phyloP scores from a whole-genome alignment of 1,140 invertebrate species.

The Neuroterus valhalla region DNA sequence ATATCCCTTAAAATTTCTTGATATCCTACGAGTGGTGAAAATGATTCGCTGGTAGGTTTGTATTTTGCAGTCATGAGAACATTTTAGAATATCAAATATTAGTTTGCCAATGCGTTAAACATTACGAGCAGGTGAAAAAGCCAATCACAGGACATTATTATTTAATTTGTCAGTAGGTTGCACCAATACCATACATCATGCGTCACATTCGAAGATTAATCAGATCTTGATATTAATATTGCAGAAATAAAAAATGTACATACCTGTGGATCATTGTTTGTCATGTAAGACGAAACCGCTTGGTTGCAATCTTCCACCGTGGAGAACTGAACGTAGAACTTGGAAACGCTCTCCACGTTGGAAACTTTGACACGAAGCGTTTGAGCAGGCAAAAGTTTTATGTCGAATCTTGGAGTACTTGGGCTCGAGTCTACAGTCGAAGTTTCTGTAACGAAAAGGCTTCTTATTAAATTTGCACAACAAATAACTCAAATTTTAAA shows the following conservation, averaged over 20 bases:
- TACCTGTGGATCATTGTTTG: conserved; percentile 61
- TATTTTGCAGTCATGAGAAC: background rate
- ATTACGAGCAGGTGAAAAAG: conserved; percentile 28
- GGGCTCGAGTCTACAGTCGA: conserved; percentile 2
- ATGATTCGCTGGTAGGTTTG: too few relatives aligned
- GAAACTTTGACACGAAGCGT: conserved; percentile 64
- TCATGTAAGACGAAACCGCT: conserved; percentile 60
- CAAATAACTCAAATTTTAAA: too few relatives aligned
- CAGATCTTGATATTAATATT: conserved; percentile 34
- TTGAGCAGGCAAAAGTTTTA: conserved; percentile 68
- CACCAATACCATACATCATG: conserved; percentile 66
- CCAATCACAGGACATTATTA: conserved; percentile 30
- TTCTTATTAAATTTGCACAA: conserved; percentile 1
- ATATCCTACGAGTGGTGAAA: too few relatives aligned
- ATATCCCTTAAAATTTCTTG: too few relatives aligned
- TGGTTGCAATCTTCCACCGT: conserved; percentile 58
- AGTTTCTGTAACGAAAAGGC: conserved; percentile 33
- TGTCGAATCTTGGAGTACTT: conserved; percentile 57
- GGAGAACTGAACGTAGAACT: conserved; percentile 71
- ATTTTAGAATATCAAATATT: conserved; percentile 36
- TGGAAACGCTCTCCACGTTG: conserved; percentile 59
- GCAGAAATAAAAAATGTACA: conserved; percentile 38
- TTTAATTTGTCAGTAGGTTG: conserved; percentile 36
- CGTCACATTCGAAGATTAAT: conserved; percentile 53
- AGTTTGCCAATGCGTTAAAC: conserved; percentile 49